phyloP scores from a whole-genome alignment of 1,140 invertebrate species.

The Olivierus martensii region DNA sequence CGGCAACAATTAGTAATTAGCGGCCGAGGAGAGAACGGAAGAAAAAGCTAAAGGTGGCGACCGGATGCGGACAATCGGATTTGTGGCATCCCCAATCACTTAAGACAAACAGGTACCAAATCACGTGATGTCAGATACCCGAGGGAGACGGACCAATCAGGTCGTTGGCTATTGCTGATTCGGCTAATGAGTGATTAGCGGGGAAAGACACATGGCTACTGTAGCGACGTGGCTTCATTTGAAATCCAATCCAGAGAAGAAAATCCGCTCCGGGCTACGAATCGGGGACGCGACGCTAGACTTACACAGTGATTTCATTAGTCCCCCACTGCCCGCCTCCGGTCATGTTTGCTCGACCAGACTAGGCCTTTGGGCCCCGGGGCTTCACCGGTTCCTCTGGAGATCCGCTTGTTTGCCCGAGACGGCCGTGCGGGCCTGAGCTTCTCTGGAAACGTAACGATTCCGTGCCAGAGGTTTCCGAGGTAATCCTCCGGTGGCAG shows the following conservation, averaged over 20 bases:
- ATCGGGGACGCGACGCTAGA: constrained; percentile 10
- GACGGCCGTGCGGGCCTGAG: constrained; percentile 1
- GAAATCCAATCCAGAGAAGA: background rate
- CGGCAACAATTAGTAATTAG: too few species aligned
- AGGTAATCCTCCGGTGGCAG: background rate
- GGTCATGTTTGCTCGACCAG: too few species aligned
- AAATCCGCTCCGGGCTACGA: constrained; percentile 1
- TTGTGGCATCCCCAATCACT: constrained; percentile 13
- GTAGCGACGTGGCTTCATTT: background rate
- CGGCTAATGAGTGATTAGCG: background rate
- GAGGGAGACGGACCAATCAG: background rate
- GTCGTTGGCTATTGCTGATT: too few species aligned
- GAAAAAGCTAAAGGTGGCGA: too few species aligned
- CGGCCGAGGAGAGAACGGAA: too few species aligned
- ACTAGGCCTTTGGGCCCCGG: too few species aligned
- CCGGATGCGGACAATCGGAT: constrained; percentile 5
- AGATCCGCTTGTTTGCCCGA: too few species aligned
- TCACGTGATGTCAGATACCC: too few species aligned
- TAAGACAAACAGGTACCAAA: constrained; percentile 7
- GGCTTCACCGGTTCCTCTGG: constrained; percentile 1
- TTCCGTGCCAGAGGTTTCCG: constrained; percentile 3
- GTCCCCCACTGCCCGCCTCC: background rate
- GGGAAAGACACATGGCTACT: too few species aligned
- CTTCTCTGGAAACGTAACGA: background rate
- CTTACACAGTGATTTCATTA: constrained; percentile 7